Base-by-base conservation (phyloP, 2,888 invertebrate species). In the Molorchus minor region DNA sequence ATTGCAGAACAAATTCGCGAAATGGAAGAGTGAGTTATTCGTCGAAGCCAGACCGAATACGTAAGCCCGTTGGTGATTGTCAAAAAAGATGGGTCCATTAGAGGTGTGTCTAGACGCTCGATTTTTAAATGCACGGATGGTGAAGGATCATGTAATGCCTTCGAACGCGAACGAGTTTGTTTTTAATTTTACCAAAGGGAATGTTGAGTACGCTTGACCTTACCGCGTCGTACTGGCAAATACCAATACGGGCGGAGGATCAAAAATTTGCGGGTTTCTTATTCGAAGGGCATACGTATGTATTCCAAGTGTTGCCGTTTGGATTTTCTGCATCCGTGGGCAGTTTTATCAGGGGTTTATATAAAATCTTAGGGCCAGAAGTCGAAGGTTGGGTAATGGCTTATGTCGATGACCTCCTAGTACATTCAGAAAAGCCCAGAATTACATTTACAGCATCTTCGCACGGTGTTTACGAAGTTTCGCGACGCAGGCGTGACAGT, bases 191-290 rank as follows among this genome's bases (percentile, higher is more conserved):
- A 19, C 30, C 2, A 19, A 30, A 15, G 29, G 20, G n/a, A 15
- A 30, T 29, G 4, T 17, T 47, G 16, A 47, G 47, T 47, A 47
- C 15, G 0, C n/a, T 47, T 1, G 47, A 47, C 17, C 29, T 47
- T 19, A 47, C 29, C n/a, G 47, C 15, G 7, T 30, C 30, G 25
- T 46, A 46, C n/a, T 46, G 46, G 46, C 46, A 47, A 30, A 47
- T 47, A 15, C 35, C 47, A 30, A 47, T 47, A 17, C 17, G 33
- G 10, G 29, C 47, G 15, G 8, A 7, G 7, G 17, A 47, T 30
- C 12, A 33, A 1, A n/a, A 29, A 10, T 47, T 30, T 47, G 30
- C 47, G 0, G 47, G 47, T 3, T 47, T 47, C n/a, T 8, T 30
- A 17, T 47, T 8, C 17, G 35, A 35, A 7, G 33, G 33, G 1